These are phyloP conservation scores for Sarcophaga peregrina DNA, from an alignment of 1,140 invertebrate species.

Conservation along the genomic window DNA sequence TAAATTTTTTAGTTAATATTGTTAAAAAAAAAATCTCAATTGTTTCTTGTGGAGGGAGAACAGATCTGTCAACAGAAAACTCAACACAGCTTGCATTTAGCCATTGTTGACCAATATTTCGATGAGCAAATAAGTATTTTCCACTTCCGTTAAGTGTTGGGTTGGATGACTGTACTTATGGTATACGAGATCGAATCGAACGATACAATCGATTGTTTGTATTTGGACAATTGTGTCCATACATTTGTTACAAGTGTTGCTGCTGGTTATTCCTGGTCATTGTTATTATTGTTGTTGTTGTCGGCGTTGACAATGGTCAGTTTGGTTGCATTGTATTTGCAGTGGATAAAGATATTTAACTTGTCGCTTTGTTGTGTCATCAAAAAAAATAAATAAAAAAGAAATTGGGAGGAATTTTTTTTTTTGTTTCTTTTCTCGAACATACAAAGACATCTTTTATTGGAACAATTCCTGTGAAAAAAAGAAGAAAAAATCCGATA, in stretches of 20 bases:
- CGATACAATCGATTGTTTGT: not conserved
- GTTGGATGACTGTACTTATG: too few relatives aligned
- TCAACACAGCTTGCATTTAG: too few relatives aligned
- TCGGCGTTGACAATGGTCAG: not conserved
- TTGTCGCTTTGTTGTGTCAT: not conserved
- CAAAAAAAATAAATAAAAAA: not conserved
- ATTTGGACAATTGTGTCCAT: not conserved
- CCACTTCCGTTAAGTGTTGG: too few relatives aligned
- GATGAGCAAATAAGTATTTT: too few relatives aligned
- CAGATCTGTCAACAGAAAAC: too few relatives aligned
- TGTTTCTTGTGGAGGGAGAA: too few relatives aligned
- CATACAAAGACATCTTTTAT: not conserved
- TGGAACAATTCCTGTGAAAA: not conserved
- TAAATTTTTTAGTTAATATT: too few relatives aligned
- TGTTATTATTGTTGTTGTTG: not conserved
- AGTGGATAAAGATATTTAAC: constrained; percentile 6
- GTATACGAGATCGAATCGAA: too few relatives aligned
- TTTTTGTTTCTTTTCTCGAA: not conserved
- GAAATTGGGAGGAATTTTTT: not conserved
- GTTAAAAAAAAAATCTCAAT: too few relatives aligned
- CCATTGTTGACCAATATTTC: too few relatives aligned
- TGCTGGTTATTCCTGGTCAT: not conserved
- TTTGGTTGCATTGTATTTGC: constrained; percentile 4
- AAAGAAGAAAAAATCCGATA: not conserved
- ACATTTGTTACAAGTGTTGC: constrained; percentile 14